phyloP scores from a whole-genome alignment of 2,113 vertebrate genomes.

The Microcebus griseorufus region DNA sequence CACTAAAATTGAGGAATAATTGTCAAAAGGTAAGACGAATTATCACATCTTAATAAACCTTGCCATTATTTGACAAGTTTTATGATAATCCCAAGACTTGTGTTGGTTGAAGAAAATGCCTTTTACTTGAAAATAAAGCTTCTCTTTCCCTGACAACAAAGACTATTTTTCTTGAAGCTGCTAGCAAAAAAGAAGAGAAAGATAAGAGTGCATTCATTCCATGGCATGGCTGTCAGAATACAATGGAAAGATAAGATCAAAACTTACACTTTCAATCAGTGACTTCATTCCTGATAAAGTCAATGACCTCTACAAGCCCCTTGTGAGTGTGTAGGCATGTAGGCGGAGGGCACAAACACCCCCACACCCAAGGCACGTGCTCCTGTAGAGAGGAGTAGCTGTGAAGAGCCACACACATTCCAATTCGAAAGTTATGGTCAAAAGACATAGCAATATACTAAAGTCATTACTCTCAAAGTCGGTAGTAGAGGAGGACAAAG shows the following conservation, averaged over 20 bases:
- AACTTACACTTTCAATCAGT: neutral
- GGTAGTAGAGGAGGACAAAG: neutral
- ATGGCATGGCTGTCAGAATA: neutral
- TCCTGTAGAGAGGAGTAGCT: neutral
- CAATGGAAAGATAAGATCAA: neutral
- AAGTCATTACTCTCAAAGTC: neutral
- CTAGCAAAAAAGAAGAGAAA: neutral
- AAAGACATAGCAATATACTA: neutral
- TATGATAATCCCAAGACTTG: neutral
- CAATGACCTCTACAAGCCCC: neutral
- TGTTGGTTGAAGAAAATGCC: neutral
- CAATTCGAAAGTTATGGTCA: neutral
- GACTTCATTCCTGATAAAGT: neutral
- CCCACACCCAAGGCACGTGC: neutral
- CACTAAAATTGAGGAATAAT: slow-evolving; percentile 31
- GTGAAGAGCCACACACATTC: neutral
- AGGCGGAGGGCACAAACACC: neutral
- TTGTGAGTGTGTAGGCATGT: neutral
- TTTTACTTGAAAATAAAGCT: slow-evolving; percentile 38
- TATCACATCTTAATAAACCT: slow-evolving; percentile 37
- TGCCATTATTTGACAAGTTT: neutral
- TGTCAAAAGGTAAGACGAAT: slow-evolving; percentile 6
- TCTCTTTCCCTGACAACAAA: neutral
- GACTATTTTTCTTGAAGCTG: slow-evolving; percentile 3
- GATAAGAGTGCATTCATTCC: neutral